phyloP scores from a whole-genome alignment of 2,888 invertebrate genomes.

The Pristionchus fissidentatus region DNA sequence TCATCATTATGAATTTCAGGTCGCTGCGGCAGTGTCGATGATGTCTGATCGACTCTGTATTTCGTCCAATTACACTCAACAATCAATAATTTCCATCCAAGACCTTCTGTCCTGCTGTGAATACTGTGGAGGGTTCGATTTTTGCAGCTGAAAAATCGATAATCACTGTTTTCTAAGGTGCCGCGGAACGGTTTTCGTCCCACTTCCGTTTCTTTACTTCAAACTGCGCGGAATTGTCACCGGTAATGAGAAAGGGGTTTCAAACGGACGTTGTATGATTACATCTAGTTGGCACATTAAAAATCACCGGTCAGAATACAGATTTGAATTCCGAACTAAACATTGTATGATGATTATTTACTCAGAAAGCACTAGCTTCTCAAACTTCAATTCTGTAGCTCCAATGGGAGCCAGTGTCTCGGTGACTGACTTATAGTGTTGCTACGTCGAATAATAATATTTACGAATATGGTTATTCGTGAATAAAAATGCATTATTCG shows the following conservation, averaged over 20 bases:
- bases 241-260: not conserved
- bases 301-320: no score
- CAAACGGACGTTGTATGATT: not conserved
- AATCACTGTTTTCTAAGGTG: no score
- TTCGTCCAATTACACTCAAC: conserved; percentile 73
- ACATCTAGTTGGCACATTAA: no score
- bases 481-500: no score
- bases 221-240: not conserved
- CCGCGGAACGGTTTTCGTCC: not conserved
- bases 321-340: no score
- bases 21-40: conserved; percentile 57
- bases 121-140: conserved; percentile 74
- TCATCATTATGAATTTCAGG: conserved; percentile 47
- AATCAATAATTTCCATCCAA: conserved; percentile 75
- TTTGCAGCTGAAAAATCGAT: conserved; percentile 60
- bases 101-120: conserved; percentile 76
- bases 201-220: not conserved
- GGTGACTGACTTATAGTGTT: no score
- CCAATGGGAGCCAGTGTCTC: no score
- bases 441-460: no score
- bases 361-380: no score
- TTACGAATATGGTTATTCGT: no score
- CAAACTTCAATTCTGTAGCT: no score
- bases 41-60: conserved; percentile 76
- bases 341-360: no score